Base-by-base conservation (phyloP, 2,888 invertebrate species). In the Drosophila diplacantha region DNA sequence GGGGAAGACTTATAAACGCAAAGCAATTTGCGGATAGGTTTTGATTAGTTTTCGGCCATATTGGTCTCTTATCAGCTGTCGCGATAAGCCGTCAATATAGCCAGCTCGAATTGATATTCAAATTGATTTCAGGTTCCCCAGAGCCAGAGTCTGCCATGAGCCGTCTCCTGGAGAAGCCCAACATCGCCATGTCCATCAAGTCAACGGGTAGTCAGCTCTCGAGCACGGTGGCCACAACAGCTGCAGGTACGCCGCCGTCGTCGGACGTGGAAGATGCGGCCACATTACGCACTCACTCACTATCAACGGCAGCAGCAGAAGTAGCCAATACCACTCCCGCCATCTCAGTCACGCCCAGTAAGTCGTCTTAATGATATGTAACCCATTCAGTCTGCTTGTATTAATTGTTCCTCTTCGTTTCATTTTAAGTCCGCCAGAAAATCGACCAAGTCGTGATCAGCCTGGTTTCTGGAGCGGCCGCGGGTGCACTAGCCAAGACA, bases 401-500 rank as follows among this genome's bases (percentile, higher is more conserved):
- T 29, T 44, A 29, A 18, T 29, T 1, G 5, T 14, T 26, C 12
- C 11, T 14, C n/a, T 24, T 16, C 18, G 12, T 14, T 44, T 18
- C 8, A 8, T 34, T 29, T 37, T 12, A 85, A 85, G 86, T 75
- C 41, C 85, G 90, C 60, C 87, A 88, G 59, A 92, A 91, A 79
- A 87, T 91, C 29, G 90, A 92, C 82, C 89, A 91, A 61, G 93
- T 96, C 55, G 84, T 93, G 72, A 95, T 96, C 61, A 97, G 97
- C 77, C 91, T 99, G 74, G 88, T 93, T 50, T 93, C 98, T 0
- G 99, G 99, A 32, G 99, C 98, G 1, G 89, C 93, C 20, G 99
- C 99, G 29, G 99, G 99, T 20, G 97, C 96, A 4, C 78, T 95
- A 63, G 99, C 99, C 26, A 99, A 99, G 90, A 97, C 99, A 0